Percentiles rank a stretch among this genome's conserved stretches.
Conservation (phyloP, 1,140 invertebrate genomes). For the Hormaphis cornu region DNA sequence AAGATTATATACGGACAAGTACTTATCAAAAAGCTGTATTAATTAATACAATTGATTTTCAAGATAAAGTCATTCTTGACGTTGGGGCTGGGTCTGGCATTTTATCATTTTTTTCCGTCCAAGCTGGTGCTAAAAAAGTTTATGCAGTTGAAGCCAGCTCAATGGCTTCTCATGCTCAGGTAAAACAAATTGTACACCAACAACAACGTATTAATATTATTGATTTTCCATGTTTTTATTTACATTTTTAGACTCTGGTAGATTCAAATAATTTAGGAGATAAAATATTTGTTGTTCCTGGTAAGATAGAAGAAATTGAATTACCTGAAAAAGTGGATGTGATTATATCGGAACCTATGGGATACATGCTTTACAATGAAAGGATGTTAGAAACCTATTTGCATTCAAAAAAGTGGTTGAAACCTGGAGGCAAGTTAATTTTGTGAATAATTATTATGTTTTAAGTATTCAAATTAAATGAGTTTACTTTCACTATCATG, state of each 20-base stretch:
- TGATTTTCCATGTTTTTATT: constrained; percentile 21
- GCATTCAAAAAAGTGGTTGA: constrained; percentile 96
- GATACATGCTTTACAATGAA: constrained; percentile 99
- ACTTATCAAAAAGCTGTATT: constrained; percentile 97
- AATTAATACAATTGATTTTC: constrained; percentile 86
- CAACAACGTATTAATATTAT: constrained; percentile 2
- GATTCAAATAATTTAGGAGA: constrained; percentile 78
- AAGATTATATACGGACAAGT: constrained; percentile 95
- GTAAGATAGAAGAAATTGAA: constrained; percentile 97
- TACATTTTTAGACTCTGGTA: constrained; percentile 60
- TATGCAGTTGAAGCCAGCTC: constrained; percentile 98
- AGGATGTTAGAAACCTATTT: constrained; percentile 98
- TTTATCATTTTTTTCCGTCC: constrained; percentile 94
- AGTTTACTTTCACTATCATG: not conserved
- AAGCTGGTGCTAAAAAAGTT: constrained; percentile 92
- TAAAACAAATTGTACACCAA: constrained; percentile 39
- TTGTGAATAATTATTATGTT: not conserved
- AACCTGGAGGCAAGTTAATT: constrained; percentile 58
- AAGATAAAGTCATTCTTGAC: constrained; percentile 86
- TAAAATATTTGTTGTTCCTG: constrained; percentile 84
- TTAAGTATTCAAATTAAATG: too few relatives aligned
- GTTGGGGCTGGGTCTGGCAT: constrained; percentile 96
- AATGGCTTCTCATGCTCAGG: constrained; percentile 94
- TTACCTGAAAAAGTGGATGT: constrained; percentile 91
- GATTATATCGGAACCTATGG: constrained; percentile 99